phyloP scores from a whole-genome alignment of 1,140 invertebrate species.

The Drosophila nigromelanica region DNA sequence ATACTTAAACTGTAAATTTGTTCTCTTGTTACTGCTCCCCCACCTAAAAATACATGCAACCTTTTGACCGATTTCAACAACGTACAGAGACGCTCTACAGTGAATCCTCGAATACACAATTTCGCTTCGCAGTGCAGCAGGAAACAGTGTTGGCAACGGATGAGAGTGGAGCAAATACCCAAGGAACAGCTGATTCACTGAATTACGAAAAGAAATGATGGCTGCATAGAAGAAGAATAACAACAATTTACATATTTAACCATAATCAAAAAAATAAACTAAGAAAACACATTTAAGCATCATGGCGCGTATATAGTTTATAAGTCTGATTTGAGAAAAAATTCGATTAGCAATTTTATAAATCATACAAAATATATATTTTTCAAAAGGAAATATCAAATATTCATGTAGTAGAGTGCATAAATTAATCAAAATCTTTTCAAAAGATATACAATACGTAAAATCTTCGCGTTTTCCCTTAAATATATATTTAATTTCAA shows the following conservation, averaged over 20 bases:
- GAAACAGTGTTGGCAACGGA: slow-evolving; percentile 48
- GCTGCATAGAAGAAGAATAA: background rate
- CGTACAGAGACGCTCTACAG: slow-evolving; percentile 72
- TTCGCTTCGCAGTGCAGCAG: slow-evolving; percentile 54
- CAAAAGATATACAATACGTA: background rate
- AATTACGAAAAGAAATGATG: slow-evolving; percentile 61
- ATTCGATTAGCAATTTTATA: slow-evolving; percentile 5
- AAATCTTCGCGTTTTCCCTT: background rate
- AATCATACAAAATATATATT: slow-evolving; percentile 20
- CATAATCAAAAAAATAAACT: slow-evolving; percentile 59
- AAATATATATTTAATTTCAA: background rate
- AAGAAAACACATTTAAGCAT: slow-evolving; percentile 20
- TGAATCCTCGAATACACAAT: slow-evolving; percentile 57
- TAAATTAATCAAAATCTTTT: slow-evolving; percentile 37
- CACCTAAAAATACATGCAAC: slow-evolving; percentile 57
- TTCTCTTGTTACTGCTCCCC: slow-evolving; percentile 68
- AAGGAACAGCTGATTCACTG: slow-evolving; percentile 21
- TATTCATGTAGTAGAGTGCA: slow-evolving; percentile 18
- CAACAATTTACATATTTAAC: slow-evolving; percentile 62
- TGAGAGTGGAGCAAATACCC: slow-evolving; percentile 34
- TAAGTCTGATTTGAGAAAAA: slow-evolving; percentile 54
- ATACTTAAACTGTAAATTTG: slow-evolving; percentile 73
- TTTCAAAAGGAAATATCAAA: slow-evolving; percentile 19
- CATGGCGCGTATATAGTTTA: slow-evolving; percentile 47
- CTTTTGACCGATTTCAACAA: slow-evolving; percentile 36